Base-by-base conservation (phyloP, 2,113 vertebrate genomes). In the Seriola aureovittata region DNA sequence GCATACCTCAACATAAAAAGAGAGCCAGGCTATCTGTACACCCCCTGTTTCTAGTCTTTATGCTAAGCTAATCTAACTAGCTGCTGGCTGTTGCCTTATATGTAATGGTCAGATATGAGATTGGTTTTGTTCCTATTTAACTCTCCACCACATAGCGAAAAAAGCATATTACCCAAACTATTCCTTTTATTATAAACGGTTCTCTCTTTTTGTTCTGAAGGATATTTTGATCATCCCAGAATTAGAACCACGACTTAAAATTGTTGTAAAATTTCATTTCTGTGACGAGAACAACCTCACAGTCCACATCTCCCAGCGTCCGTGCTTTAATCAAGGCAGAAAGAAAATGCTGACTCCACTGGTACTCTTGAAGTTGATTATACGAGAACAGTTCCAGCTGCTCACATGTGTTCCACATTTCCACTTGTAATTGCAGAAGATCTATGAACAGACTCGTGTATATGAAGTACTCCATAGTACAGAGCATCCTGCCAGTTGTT, bases 331-430 rank as follows among this genome's bases (percentile, higher is more conserved):
- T 80, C 71, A 82, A 66, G 62, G 59, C 68, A 66, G 29, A 66
- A 78, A 78, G 29, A 66, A 78, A 78, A 78, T 64, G 48, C 13
- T 81, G 58, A 89, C 42, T 73, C 32, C 17, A 68, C 32, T 75
- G 19, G 78, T 68, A 60, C 57, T 50, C 68, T 36, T 38, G 19
- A 73, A 80, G 44, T 84, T 64, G 78, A 73, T 78, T 80, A 78
- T 65, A 71, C 77, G 64, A 54, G 81, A 85, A 78, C 65, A 62
- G 62, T 78, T 85, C 48, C 84, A 89, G 85, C 71, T 74, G 40
- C 73, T 79, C 40, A 38, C 66, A 78, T 73, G 67, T 89, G 82
- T 82, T 82, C 38, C 58, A 77, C 72, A 71, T 83, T 85, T 86
- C 63, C 67, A 38, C 8, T 84, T 68, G 46, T 90, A 68, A 68